A percentile compares a stretch with the other conserved stretches of the same genome.
Conservation (phyloP, 2,113 vertebrate genomes). For the Entomyzon cyanotis region DNA sequence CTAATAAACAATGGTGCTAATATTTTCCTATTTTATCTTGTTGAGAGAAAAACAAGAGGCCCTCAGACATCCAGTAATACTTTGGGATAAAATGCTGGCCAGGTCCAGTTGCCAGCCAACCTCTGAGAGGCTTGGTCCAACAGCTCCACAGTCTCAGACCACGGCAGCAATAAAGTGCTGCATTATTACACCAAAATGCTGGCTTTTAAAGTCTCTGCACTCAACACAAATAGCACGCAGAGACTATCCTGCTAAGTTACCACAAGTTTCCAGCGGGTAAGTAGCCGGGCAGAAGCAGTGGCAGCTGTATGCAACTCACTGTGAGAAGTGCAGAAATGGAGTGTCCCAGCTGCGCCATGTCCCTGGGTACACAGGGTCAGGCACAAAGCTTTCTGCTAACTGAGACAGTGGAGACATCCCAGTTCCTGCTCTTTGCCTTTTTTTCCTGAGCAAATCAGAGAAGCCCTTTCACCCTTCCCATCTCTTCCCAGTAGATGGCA, state of each 20-base stretch:
- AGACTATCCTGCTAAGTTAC: not conserved
- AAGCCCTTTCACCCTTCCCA: not conserved
- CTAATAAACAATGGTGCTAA: not conserved
- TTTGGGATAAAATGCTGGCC: not conserved
- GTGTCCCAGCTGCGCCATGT: not conserved
- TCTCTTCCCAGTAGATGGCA: not conserved
- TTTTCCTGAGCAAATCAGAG: not conserved
- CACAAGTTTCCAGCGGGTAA: not conserved
- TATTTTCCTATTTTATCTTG: not conserved
- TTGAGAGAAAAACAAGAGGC: not conserved
- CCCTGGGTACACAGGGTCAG: not conserved
- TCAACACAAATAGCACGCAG: not conserved
- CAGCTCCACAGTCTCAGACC: not conserved
- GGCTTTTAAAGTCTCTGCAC: not conserved
- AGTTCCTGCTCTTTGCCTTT: not conserved
- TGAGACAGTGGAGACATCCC: not conserved
- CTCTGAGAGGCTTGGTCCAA: not conserved
- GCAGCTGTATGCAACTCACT: not conserved
- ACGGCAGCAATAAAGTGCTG: not conserved
- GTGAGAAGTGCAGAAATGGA: rapidly evolving
- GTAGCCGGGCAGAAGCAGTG: not conserved
- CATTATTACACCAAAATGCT: not conserved
- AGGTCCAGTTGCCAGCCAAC: not conserved
- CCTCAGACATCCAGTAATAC: not conserved
- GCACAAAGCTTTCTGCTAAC: not conserved